Evolutionary conservation across 2,888 invertebrate species (phyloP), one percentile per base, ranked within the genome.

Genomic region (Chloroclystis v-ata): DNA sequence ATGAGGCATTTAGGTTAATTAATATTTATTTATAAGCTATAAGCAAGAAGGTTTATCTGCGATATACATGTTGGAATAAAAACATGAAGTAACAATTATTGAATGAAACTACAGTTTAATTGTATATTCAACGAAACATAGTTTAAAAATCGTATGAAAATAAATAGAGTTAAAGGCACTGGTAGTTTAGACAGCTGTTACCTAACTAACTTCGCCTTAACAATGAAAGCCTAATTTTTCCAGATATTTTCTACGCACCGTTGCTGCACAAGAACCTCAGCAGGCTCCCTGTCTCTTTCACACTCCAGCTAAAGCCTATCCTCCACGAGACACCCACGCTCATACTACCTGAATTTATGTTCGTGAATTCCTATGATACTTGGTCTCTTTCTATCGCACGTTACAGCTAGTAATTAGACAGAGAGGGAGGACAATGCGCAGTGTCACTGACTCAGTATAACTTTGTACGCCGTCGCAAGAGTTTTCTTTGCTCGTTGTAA

Each of bases 401-500:
- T 12, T 47, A 45, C 39, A 14, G 48, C 46, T 38, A 39, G 39
- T 45, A 43, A 67, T 58, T 53, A 59, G 78, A 86, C 51, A 66
- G 76, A 71, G 82, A 79, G 57, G 59, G 67, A 58, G 56, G 52
- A 60, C 71, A 65, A 53, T 78, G 81, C 80, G 79, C 82, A 83
- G 78, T 84, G 85, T 84, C 86, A 85, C 69, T 86, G 86, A 86
- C 86, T 81, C 78, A 82, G 82, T 82, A 62, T 65, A 67, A 67
- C 66, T 66, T 63, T 55, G 75, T 60, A 61, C 72, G 71, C 67
- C 59, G 65, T 47, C 60, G 70, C 62, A 57, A 63, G 65, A 67
- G 63, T 64, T 54, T 60, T 49, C 57, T 49, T 45, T 42, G 49
- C 33, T 42, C 54, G 60, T 59, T 52, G 57, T 47, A 52, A 51